Conservation (phyloP, 2,797 vertebrate genomes). For the Loris lydekkerianus region DNA sequence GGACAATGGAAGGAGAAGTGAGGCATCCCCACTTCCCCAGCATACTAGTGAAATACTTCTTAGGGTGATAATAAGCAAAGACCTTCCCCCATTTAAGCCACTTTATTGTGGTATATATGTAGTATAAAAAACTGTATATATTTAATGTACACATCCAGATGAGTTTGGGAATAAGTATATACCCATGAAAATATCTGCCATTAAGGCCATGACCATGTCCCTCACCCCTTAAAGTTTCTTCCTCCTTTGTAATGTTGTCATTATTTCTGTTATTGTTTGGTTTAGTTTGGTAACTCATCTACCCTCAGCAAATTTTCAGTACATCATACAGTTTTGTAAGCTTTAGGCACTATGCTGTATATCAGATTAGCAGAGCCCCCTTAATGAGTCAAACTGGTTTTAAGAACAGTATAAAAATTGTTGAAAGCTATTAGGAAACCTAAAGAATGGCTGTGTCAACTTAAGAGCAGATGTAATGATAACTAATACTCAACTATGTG, state of each 20-base stretch:
- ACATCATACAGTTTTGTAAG: background rate
- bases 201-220: background rate
- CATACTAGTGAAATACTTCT: background rate
- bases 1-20: background rate
- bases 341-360: background rate
- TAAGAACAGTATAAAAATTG: slow-evolving; percentile 47
- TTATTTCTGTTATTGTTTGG: background rate
- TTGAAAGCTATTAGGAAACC: background rate
- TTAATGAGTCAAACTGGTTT: slow-evolving; percentile 10
- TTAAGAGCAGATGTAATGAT: background rate
- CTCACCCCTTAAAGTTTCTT: background rate
- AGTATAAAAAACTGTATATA: background rate
- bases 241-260: background rate
- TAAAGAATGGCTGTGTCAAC: background rate
- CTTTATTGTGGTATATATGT: background rate
- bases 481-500: background rate
- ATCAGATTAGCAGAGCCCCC: background rate
- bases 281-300: background rate
- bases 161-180: background rate
- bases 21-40: background rate
- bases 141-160: too few species aligned
- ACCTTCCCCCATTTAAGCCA: background rate
- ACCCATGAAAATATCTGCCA: background rate
- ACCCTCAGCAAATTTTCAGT: background rate
- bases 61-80: background rate